phyloP scores from a whole-genome alignment of 2,797 vertebrate genomes.

The Selene dorsalis region DNA sequence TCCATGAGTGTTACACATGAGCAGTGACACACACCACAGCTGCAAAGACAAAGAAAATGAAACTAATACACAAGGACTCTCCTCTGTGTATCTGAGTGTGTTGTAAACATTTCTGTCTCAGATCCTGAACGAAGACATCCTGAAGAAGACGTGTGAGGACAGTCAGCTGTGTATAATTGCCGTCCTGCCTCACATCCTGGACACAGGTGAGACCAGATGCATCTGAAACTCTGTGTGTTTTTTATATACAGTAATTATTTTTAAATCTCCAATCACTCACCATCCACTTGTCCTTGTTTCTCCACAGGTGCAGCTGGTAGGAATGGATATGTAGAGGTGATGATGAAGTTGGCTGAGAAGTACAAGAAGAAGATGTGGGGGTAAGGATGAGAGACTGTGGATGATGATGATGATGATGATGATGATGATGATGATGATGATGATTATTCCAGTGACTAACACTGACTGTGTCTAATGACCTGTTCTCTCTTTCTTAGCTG shows the following conservation, averaged over 20 bases:
- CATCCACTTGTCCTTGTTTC: not conserved
- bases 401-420: not conserved
- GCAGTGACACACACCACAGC: not conserved
- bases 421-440: too few relatives aligned
- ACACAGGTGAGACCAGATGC: constrained; percentile 87
- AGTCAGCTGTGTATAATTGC: constrained; percentile 94
- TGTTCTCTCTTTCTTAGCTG: constrained; percentile 81
- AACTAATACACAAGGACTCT: not conserved
- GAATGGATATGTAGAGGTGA: constrained; percentile 93
- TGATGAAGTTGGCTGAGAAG: constrained; percentile 94
- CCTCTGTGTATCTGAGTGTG: not conserved
- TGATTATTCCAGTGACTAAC: not conserved
- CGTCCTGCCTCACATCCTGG: constrained; percentile 95
- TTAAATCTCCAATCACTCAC: not conserved
- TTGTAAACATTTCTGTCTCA: constrained; percentile 67
- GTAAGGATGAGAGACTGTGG: constrained; percentile 72
- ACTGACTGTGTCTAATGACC: not conserved
- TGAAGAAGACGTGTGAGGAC: constrained; percentile 93
- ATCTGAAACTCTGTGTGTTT: too few relatives aligned
- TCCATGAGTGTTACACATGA: not conserved
- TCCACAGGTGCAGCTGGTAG: constrained; percentile 91
- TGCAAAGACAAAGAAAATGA: not conserved
- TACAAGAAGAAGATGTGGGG: constrained; percentile 99
- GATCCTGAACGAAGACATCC: constrained; percentile 88
- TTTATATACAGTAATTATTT: too few relatives aligned